phyloP scores from a whole-genome alignment of 2,888 invertebrate species.

The Mayetiola destructor region DNA sequence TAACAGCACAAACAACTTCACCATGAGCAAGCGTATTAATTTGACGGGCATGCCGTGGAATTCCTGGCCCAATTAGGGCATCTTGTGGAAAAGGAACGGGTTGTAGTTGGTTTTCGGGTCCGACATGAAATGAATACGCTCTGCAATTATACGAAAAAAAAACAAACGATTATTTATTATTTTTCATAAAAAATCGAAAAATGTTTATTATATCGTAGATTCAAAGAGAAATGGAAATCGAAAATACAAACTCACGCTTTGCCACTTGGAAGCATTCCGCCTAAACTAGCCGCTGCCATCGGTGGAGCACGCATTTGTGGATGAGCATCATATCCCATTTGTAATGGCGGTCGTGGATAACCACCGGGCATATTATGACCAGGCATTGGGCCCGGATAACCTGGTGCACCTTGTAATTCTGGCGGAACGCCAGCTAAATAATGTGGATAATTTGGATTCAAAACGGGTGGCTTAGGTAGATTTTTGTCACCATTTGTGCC shows the following conservation, averaged over 20 bases:
- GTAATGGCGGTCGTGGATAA: constrained; percentile 48
- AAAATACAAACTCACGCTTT: constrained; percentile 62
- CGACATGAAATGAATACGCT: constrained; percentile 89
- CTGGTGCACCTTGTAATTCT: constrained; percentile 39
- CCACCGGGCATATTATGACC: constrained; percentile 49
- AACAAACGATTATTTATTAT: background rate
- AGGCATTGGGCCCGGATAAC: constrained; percentile 39
- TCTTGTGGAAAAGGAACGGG: constrained; percentile 92
- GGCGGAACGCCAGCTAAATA: constrained; percentile 43
- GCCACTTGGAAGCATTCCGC: constrained; percentile 62
- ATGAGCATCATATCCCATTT: constrained; percentile 52
- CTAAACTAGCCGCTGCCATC: constrained; percentile 14
- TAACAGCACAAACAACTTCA: constrained; percentile 94
- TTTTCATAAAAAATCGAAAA: background rate
- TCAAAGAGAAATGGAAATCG: background rate
- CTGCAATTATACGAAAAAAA: constrained; percentile 36
- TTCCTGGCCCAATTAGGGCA: constrained; percentile 82
- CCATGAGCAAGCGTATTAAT: constrained; percentile 88
- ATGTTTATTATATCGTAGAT: background rate
- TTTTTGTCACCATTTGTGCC: constrained; percentile 36
- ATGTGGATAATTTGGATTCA: constrained; percentile 42
- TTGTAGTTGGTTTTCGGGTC: constrained; percentile 75
- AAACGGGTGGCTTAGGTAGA: constrained; percentile 21
- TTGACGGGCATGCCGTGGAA: constrained; percentile 83
- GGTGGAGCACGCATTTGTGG: constrained; percentile 45